phyloP scores from a whole-genome alignment of 1,140 invertebrate genomes.

The Matsumurasca onukii region DNA sequence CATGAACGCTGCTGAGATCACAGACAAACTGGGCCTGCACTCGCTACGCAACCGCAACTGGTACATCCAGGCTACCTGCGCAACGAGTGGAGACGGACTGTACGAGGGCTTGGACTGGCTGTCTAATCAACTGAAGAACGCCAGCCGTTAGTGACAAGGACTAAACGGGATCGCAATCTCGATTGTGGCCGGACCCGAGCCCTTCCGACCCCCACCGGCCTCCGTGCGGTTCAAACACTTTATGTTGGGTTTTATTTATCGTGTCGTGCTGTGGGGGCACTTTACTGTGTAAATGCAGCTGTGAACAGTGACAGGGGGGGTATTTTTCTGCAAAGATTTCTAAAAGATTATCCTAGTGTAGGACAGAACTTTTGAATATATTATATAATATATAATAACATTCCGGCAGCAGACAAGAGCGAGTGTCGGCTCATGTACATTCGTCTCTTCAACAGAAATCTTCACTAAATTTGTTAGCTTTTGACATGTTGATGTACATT shows the following conservation, averaged over 20 bases:
- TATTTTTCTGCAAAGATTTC: slow-evolving; percentile 29
- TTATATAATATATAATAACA: slow-evolving; percentile 26
- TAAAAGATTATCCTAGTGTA: slow-evolving; percentile 30
- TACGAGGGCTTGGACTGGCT: slow-evolving; percentile 99
- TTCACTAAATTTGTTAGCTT: slow-evolving; percentile 27
- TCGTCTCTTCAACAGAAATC: slow-evolving; percentile 29
- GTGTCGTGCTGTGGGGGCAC: slow-evolving; percentile 17
- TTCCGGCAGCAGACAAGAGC: slow-evolving; percentile 21
- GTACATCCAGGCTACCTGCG: slow-evolving; percentile 97
- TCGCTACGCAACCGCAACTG: slow-evolving; percentile 58
- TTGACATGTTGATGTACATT: slow-evolving; percentile 27
- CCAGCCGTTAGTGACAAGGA: slow-evolving; percentile 37
- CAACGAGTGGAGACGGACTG: slow-evolving; percentile 93
- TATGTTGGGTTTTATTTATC: slow-evolving; percentile 28
- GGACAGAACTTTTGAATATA: slow-evolving; percentile 26
- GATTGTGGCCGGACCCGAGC: neutral
- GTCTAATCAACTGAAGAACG: slow-evolving; percentile 78
- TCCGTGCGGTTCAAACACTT: slow-evolving; percentile 11
- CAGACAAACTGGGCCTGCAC: slow-evolving; percentile 79
- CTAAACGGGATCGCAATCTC: slow-evolving; percentile 15
- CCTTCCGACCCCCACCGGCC: neutral
- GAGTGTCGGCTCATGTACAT: slow-evolving; percentile 28
- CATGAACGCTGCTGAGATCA: slow-evolving; percentile 96
- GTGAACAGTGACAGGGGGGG: slow-evolving; percentile 27
- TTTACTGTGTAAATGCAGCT: slow-evolving; percentile 30